Base-by-base conservation (phyloP, 2,888 invertebrate genomes). In the Abrostola tripartita region DNA sequence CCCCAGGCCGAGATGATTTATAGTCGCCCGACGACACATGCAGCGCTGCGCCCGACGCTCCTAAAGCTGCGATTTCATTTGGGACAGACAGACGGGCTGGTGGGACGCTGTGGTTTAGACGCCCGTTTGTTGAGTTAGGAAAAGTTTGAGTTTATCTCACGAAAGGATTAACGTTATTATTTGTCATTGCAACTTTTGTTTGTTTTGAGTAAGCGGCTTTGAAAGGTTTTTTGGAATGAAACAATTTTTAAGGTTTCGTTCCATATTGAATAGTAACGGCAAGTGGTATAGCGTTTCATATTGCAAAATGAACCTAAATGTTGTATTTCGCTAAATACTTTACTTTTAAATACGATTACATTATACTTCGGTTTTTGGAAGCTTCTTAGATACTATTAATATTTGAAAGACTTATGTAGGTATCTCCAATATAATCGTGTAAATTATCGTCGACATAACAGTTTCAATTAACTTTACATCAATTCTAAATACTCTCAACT, bases 21-120 rank as follows among this genome's bases (percentile, higher is more conserved):
- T 89, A 85, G 76, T 79, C 85, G 83, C 85, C 88, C 86, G 87
- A 90, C 91, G 93, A 93, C 94, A 94, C 93, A 92, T 93, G 93
- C 94, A 93, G 91, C 91, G 92, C 86, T 90, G 92, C 90, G 90
- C 88, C 84, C 86, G 85, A 82, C 87, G 89, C 85, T 88, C 78
- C 87, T 87, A 87, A 88, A 91, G 88, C 89, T 89, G 91, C 90
- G 90, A 88, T 88, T 89, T 86, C 65, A 79, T 81, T 78, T 65
- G 52, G 68, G 69, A 53, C 6, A 42, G 24, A 54, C 79, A 87
- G 7, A 89, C 89, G 72, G 65, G 85, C 89, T 82, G 65, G n/a
- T 63, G 4, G 68, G 69, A 85, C 85, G 88, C 83, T 36, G 78
- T 85, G 81, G 68, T 83, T 80, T 24, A 41, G 56, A 85, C 85